Base-by-base conservation (phyloP, 2,888 invertebrate species). In the Mythimna pallens region DNA sequence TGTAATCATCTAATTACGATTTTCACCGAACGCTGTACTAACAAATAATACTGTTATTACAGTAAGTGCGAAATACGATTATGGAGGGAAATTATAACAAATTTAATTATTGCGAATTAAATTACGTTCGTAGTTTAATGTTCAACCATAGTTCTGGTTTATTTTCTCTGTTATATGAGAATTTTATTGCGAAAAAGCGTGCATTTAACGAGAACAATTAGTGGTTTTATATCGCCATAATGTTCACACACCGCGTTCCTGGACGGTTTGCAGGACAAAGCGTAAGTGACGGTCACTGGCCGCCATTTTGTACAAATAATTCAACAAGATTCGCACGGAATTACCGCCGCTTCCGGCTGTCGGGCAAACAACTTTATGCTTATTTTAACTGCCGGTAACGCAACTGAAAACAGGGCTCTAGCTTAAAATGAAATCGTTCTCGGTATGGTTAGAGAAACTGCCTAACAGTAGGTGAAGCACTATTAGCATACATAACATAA, bases 261-360 rank as follows among this genome's bases (percentile, higher is more conserved):
- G 76, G 61, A 70, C 62, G 76, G 75, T 85, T 82, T 82, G 78
- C 86, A 76, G 86, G 86, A 91, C 90, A 90, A 91, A 89, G 89
- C 87, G 88, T 89, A 90, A 90, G 89, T 92, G 90, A 90, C 91
- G 90, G 87, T 86, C 82, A 80, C 88, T 68, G 86, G 83, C 89
- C 91, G 71, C 94, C 93, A 93, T 94, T 94, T 93, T 92, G 93
- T 86, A 89, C 90, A 85, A 93, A 94, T 93, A 93, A 95, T 94
- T 95, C 91, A 94, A 90, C 90, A 93, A 93, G 93, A 93, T 91
- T 92, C 94, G 91, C 93, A 89, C 93, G 91, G 89, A 94, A 94
- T 92, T 94, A 92, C 92, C 89, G 92, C 88, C 90, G 85, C 86
- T 88, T 92, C 92, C 92, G 88, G 86, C 78, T 65, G 85, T 68